These are phyloP conservation scores for Cancer borealis DNA, from an alignment of 2,888 invertebrate genomes.

Conservation along the genomic window DNA sequence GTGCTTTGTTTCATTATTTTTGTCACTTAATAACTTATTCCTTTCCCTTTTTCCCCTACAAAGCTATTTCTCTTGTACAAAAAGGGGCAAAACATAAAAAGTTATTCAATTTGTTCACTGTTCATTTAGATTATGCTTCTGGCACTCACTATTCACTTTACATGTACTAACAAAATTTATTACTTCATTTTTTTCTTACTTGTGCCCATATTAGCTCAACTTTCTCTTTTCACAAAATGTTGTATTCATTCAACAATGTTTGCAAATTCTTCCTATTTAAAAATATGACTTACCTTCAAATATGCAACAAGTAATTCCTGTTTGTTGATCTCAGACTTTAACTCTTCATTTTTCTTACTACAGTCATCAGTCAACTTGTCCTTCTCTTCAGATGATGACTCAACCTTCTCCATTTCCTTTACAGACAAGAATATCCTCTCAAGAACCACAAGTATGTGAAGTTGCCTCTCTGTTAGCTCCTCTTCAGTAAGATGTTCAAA, in stretches of 20 bases:
- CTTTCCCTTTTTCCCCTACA: no score
- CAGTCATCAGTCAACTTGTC: slow-evolving; percentile 59
- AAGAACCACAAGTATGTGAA: slow-evolving; percentile 59
- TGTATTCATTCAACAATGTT: neutral
- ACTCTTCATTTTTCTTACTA: slow-evolving; percentile 59
- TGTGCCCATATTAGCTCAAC: neutral
- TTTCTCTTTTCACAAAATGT: neutral
- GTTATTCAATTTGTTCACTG: neutral
- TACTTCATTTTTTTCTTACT: no score
- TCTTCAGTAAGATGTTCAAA: slow-evolving; percentile 37
- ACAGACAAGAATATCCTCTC: slow-evolving; percentile 64
- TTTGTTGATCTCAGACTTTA: slow-evolving; percentile 78
- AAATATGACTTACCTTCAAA: slow-evolving; percentile 82
- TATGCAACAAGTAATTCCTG: slow-evolving; percentile 84
- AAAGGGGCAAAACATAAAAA: neutral
- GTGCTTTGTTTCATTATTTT: neutral
- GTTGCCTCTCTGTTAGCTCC: slow-evolving; percentile 45
- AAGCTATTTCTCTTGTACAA: neutral
- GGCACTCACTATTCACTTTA: neutral
- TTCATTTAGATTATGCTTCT: neutral
- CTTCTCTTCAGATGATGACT: neutral
- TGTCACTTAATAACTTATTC: no score
- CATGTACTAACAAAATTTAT: neutral
- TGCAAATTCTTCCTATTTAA: neutral
- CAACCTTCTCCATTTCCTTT: slow-evolving; percentile 61